phyloP scores from a whole-genome alignment of 2,797 vertebrate genomes.

The Ptychadena robeensis region DNA sequence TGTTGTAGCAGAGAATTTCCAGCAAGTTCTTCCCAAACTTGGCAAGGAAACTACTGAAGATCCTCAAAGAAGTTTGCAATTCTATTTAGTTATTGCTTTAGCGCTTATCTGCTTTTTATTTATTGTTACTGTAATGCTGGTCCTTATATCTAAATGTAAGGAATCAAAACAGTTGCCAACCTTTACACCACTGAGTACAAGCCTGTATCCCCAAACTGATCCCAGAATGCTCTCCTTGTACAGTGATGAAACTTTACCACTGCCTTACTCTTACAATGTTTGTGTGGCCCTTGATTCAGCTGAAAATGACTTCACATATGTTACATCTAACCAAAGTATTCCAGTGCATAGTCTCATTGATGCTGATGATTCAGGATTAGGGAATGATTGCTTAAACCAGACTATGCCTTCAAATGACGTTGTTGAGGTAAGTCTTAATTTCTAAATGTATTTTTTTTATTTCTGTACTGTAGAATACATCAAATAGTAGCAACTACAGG shows the following conservation, averaged over 20 bases:
- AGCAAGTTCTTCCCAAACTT: slow-evolving; percentile 20
- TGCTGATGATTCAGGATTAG: slow-evolving; percentile 32
- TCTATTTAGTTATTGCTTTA: slow-evolving; percentile 75
- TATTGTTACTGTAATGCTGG: slow-evolving; percentile 12
- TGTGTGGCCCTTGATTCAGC: slow-evolving; percentile 55
- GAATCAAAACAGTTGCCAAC: slow-evolving; percentile 27
- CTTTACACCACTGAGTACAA: slow-evolving; percentile 13
- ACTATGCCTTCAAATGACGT: neutral
- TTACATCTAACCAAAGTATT: slow-evolving; percentile 17
- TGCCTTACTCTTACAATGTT: slow-evolving; percentile 65
- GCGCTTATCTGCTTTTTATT: slow-evolving; percentile 68
- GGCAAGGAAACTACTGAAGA: neutral
- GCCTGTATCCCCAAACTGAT: slow-evolving; percentile 35
- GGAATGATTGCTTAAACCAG: slow-evolving; percentile 4
- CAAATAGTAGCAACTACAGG: too few species aligned
- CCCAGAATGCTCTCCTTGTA: slow-evolving; percentile 50
- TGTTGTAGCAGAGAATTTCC: slow-evolving; percentile 57
- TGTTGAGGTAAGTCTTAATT: neutral
- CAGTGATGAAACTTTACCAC: slow-evolving; percentile 55
- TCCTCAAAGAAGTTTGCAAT: slow-evolving; percentile 69
- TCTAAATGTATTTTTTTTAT: neutral
- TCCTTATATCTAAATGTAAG: slow-evolving; percentile 18
- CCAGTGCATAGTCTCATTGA: slow-evolving; percentile 37
- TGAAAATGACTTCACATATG: slow-evolving; percentile 61
- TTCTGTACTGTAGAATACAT: too few species aligned